Evolutionary conservation across 2,113 vertebrate species (phyloP).

Genomic region (Carassius gibelio): DNA sequence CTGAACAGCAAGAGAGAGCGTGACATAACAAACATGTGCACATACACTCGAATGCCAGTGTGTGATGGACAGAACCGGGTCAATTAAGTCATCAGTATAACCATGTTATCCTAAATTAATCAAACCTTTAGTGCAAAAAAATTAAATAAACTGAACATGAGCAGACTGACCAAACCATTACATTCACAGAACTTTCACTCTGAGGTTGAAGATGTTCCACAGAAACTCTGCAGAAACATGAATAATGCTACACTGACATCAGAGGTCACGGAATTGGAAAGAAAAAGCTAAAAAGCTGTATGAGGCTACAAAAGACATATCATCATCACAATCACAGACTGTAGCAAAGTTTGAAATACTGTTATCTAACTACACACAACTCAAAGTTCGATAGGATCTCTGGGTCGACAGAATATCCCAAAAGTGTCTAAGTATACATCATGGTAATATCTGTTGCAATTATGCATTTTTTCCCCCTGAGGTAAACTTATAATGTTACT

Average conservation of each 20-base stretch:
- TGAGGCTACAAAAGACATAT: neutral
- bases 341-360: no score
- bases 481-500: no score
- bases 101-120: conserved; percentile 65
- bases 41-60: conserved; percentile 5
- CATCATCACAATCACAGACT: no score
- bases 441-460: neutral
- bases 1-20: conserved; percentile 67
- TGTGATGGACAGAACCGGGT: conserved; percentile 43
- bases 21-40: conserved; percentile 37
- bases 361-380: neutral
- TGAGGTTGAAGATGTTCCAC: neutral
- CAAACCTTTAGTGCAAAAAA: conserved; percentile 41
- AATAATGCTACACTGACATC: conserved; percentile 22
- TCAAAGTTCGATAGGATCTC: neutral
- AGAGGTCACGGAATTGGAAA: neutral
- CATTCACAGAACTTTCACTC: neutral
- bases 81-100: conserved; percentile 60
- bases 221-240: neutral
- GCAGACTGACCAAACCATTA: conserved; percentile 1
- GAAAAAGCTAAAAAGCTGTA: neutral
- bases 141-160: conserved; percentile 28
- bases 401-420: neutral
- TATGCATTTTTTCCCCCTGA: no score
- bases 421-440: neutral